phyloP scores from a whole-genome alignment of 2,797 vertebrate species.

The Sphenodon punctatus region DNA sequence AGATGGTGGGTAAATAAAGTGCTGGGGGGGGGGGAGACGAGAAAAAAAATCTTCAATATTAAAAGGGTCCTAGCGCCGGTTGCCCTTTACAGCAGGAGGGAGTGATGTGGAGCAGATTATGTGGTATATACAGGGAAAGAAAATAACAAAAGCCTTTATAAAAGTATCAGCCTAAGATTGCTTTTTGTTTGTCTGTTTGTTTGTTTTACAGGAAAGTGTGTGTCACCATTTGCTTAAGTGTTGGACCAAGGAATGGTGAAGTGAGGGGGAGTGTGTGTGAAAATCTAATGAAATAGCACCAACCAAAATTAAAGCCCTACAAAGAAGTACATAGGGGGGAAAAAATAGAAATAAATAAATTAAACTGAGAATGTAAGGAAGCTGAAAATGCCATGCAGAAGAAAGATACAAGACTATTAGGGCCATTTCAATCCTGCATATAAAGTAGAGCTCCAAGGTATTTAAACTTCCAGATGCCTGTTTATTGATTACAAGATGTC shows the following conservation, averaged over 20 bases:
- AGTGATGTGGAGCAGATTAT: constrained; percentile 36
- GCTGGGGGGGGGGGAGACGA: too few species aligned
- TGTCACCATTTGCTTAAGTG: not conserved
- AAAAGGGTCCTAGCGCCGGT: constrained; percentile 22
- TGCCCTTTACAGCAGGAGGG: constrained; percentile 26
- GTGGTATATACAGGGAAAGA: constrained; percentile 1
- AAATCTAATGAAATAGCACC: too few species aligned
- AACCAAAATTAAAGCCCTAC: not conserved
- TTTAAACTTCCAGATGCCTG: constrained; percentile 52
- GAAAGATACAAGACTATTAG: not conserved
- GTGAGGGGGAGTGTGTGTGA: not conserved
- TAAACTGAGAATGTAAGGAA: not conserved
- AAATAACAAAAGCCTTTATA: not conserved
- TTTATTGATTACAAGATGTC: constrained; percentile 27
- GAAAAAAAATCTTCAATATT: not conserved
- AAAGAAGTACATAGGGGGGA: not conserved
- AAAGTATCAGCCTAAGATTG: constrained; percentile 6
- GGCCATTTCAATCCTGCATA: constrained; percentile 23
- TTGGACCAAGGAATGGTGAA: not conserved
- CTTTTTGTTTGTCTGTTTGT: too few species aligned
- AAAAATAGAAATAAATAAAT: not conserved
- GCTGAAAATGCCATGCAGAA: not conserved
- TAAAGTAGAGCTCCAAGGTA: constrained; percentile 29
- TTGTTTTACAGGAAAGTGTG: not conserved
- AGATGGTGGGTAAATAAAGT: not conserved